phyloP scores from a whole-genome alignment of 1,140 invertebrate species.

The Leptinotarsa undecemlineata region DNA sequence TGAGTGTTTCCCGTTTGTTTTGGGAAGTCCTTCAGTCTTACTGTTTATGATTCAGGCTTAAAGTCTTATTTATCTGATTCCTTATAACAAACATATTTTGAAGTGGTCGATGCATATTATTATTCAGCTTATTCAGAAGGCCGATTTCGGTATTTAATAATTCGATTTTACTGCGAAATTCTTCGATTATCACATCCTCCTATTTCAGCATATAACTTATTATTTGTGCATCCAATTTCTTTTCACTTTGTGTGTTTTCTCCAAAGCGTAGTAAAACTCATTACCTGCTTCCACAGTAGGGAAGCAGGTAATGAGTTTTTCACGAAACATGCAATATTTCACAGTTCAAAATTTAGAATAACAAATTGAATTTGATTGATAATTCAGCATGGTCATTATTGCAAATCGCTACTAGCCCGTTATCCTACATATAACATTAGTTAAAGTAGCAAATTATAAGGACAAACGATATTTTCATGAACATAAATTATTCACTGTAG shows the following conservation, averaged over 20 bases:
- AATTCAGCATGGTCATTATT: too few relatives aligned
- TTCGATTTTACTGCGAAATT: not conserved
- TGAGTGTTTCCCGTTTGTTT: not conserved
- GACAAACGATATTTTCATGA: too few relatives aligned
- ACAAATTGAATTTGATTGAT: too few relatives aligned
- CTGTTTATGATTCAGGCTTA: not conserved
- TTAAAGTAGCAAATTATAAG: too few relatives aligned
- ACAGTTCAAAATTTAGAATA: too few relatives aligned
- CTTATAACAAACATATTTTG: not conserved
- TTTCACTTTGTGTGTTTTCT: not conserved
- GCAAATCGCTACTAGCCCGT: too few relatives aligned
- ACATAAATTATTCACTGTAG: too few relatives aligned
- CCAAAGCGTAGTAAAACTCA: not conserved
- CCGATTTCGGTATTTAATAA: conserved; percentile 2
- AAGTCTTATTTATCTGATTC: not conserved
- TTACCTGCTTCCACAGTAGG: not conserved
- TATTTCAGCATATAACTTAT: not conserved
- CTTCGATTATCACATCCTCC: not conserved
- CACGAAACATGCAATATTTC: too few relatives aligned
- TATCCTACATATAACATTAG: too few relatives aligned
- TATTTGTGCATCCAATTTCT: conserved; percentile 5
- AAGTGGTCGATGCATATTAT: not conserved
- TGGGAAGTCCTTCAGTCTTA: not conserved
- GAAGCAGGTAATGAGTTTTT: too few relatives aligned
- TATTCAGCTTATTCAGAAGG: not conserved